These are phyloP conservation scores for Nemotelus pantherinus DNA, from an alignment of 2,888 invertebrate species.

Conservation along the genomic window DNA sequence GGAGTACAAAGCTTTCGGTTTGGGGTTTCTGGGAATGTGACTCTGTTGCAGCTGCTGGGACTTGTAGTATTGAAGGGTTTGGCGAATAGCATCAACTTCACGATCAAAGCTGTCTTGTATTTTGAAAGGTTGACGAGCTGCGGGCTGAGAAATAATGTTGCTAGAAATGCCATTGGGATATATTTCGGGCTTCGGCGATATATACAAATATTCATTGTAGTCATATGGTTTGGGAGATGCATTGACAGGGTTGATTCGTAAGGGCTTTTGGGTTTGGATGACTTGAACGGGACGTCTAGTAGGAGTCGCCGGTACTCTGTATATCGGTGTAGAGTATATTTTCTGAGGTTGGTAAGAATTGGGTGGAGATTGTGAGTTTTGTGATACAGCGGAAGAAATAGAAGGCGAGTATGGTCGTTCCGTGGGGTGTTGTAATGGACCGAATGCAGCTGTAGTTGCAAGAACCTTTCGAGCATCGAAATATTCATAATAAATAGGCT, in stretches of 20 bases:
- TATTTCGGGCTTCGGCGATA: conserved; percentile 69
- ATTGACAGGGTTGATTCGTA: conserved; percentile 34
- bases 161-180: conserved; percentile 57
- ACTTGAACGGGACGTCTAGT: conserved; percentile 1
- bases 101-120: conserved; percentile 69
- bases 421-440: background rate
- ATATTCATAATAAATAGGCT: conserved; percentile 65
- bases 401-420: background rate
- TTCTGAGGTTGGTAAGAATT: conserved; percentile 43
- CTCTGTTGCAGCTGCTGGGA: conserved; percentile 67
- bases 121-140: conserved; percentile 43
- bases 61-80: conserved; percentile 72
- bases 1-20: conserved; percentile 73
- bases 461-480: conserved; percentile 58
- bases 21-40: conserved; percentile 58
- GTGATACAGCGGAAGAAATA: background rate
- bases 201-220: conserved; percentile 59
- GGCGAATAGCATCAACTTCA: conserved; percentile 73
- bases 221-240: conserved; percentile 46
- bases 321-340: conserved; percentile 17
- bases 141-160: conserved; percentile 40
- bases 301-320: background rate
- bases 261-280: conserved; percentile 11
- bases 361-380: conserved; percentile 28
- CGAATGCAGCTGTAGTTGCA: background rate